phyloP scores from a whole-genome alignment of 2,888 invertebrate genomes.

The Dryobota labecula region DNA sequence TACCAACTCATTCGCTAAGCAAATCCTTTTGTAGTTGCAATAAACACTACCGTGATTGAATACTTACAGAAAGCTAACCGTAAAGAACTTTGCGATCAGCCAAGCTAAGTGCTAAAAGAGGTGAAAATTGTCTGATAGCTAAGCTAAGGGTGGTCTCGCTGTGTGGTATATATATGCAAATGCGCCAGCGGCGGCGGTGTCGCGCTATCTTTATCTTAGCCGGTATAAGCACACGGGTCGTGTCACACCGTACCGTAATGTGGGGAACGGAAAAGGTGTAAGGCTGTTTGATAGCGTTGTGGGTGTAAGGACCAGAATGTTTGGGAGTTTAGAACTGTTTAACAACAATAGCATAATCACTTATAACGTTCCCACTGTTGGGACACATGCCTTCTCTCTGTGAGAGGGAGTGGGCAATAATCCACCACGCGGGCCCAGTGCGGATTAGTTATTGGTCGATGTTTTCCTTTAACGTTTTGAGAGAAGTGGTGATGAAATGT shows the following conservation, averaged over 20 bases:
- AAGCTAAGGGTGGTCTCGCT: constrained; percentile 81
- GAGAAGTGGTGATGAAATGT: no score
- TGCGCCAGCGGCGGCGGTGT: constrained; percentile 75
- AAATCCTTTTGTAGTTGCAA: background rate
- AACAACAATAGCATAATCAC: background rate
- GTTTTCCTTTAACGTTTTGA: no score
- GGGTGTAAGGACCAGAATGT: background rate
- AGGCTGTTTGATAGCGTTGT: background rate
- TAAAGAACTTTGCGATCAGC: constrained; percentile 37
- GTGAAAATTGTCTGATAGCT: constrained; percentile 67
- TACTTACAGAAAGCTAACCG: constrained; percentile 18
- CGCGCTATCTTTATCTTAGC: constrained; percentile 84
- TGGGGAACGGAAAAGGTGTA: constrained; percentile 9
- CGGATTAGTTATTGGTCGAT: no score
- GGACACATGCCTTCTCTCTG: no score
- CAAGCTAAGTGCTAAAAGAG: constrained; percentile 60
- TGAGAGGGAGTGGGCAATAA: no score
- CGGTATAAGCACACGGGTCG: constrained; percentile 60
- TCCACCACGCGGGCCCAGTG: no score
- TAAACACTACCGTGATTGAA: constrained; percentile 15
- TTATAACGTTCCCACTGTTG: no score
- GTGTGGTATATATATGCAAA: constrained; percentile 88
- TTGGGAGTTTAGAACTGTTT: background rate
- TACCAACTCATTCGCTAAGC: background rate
- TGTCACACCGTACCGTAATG: constrained; percentile 75